phyloP scores from a whole-genome alignment of 2,888 invertebrate genomes.

The Hemithea aestivaria region DNA sequence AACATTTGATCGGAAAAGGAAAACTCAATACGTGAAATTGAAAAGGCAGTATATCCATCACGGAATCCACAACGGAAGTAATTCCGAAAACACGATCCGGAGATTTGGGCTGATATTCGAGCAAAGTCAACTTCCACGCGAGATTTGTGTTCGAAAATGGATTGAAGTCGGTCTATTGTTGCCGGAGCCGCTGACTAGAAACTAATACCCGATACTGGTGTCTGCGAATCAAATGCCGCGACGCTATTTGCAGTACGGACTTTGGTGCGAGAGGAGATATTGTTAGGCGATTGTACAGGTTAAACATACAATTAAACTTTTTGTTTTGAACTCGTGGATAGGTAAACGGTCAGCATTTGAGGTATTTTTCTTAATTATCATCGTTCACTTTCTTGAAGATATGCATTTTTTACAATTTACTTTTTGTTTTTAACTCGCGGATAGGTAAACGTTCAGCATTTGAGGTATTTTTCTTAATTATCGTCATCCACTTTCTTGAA shows the following conservation, averaged over 20 bases:
- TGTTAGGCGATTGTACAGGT: too few species aligned
- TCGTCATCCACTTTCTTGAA: too few species aligned
- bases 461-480: too few species aligned
- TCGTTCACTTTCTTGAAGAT: too few species aligned
- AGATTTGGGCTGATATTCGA: conserved; percentile 53
- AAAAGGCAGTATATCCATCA: conserved; percentile 29
- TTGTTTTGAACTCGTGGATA: too few species aligned
- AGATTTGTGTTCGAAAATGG: conserved; percentile 65
- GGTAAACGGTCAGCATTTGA: too few species aligned
- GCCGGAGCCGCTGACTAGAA: conserved; percentile 48
- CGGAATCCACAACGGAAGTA: conserved; percentile 42
- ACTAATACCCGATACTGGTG: conserved; percentile 46
- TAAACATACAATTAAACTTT: too few species aligned
- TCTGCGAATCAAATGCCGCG: conserved; percentile 29
- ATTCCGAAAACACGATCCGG: conserved; percentile 54
- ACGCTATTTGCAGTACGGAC: conserved; percentile 21
- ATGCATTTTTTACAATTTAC: too few species aligned
- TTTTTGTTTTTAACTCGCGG: too few species aligned
- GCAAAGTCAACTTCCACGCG: conserved; percentile 50
- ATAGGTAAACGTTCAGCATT: too few species aligned
- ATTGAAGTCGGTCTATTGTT: conserved; percentile 61
- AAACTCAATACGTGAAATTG: conserved; percentile 27
- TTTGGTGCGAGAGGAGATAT: background rate
- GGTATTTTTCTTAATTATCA: too few species aligned
- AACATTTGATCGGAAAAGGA: conserved; percentile 16